Conservation (phyloP, 2,797 vertebrate genomes). For the Diplodus puntazzo region DNA sequence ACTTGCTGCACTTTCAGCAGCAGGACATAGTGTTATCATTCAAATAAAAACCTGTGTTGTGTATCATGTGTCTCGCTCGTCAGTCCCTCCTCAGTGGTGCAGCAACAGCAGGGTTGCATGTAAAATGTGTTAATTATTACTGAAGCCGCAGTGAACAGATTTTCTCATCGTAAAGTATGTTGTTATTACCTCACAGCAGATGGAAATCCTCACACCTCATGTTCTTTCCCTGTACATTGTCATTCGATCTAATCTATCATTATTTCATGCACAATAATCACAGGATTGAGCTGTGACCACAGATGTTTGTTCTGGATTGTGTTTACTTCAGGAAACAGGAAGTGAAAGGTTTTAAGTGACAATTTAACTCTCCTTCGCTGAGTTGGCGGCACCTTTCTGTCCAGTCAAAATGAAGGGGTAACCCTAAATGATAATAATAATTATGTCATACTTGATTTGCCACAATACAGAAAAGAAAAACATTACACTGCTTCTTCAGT, state of each 20-base stretch:
- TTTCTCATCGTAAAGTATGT: neutral
- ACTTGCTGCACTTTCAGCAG: neutral
- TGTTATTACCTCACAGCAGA: neutral
- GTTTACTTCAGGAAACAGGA: slow-evolving; percentile 36
- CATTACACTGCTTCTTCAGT: neutral
- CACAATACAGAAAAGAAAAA: neutral
- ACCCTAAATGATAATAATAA: neutral
- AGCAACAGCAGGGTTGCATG: neutral
- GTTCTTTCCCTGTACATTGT: slow-evolving; percentile 11
- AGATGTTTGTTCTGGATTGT: slow-evolving; percentile 38
- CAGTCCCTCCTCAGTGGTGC: neutral
- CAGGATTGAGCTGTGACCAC: slow-evolving; percentile 25
- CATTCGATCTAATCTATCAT: slow-evolving; percentile 38
- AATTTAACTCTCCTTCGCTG: slow-evolving; percentile 10
- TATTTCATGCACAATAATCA: slow-evolving; percentile 40
- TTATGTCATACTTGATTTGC: neutral
- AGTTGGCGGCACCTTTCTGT: neutral
- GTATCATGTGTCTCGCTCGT: neutral
- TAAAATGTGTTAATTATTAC: neutral
- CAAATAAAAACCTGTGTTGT: neutral
- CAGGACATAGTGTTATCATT: too few species aligned
- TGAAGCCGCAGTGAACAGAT: neutral
- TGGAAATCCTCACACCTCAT: slow-evolving; percentile 4
- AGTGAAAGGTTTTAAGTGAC: slow-evolving; percentile 23
- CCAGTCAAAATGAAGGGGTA: neutral